Percentiles rank a stretch among this genome's conserved stretches.
These are phyloP conservation scores for Mastacembelus armatus DNA, from an alignment of 2,797 vertebrate genomes.

Conservation along the genomic window DNA sequence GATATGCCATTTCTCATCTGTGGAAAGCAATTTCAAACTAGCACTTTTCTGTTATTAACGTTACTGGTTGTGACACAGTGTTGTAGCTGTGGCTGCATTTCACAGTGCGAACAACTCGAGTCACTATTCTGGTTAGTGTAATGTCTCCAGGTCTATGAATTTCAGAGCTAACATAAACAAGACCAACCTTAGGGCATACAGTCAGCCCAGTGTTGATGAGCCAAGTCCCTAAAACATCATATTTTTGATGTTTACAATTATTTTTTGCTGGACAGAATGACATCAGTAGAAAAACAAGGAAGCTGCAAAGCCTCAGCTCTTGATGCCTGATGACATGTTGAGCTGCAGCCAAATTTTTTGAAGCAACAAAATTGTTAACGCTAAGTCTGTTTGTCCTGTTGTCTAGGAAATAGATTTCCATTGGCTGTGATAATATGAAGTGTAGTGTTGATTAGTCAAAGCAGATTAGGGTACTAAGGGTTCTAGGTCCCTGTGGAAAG, in stretches of 20 bases:
- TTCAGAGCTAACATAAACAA: neutral
- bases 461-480: no score
- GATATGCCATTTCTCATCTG: conserved; percentile 1
- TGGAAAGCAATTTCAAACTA: neutral
- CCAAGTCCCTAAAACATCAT: neutral
- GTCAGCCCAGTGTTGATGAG: neutral
- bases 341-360: neutral
- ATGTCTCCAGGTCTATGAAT: neutral
- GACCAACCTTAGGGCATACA: neutral
- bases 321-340: conserved; percentile 1
- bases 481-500: no score
- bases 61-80: neutral
- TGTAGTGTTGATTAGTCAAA: neutral
- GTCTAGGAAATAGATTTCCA: neutral
- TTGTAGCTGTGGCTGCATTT: neutral
- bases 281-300: neutral
- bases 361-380: neutral
- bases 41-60: neutral
- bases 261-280: neutral
- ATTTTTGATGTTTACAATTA: neutral
- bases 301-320: neutral
- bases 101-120: neutral
- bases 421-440: neutral
- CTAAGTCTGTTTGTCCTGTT: no score
- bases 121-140: neutral